Evolutionary conservation across 2,113 vertebrate species (phyloP).

Genomic region (Ploceus nigricollis): DNA sequence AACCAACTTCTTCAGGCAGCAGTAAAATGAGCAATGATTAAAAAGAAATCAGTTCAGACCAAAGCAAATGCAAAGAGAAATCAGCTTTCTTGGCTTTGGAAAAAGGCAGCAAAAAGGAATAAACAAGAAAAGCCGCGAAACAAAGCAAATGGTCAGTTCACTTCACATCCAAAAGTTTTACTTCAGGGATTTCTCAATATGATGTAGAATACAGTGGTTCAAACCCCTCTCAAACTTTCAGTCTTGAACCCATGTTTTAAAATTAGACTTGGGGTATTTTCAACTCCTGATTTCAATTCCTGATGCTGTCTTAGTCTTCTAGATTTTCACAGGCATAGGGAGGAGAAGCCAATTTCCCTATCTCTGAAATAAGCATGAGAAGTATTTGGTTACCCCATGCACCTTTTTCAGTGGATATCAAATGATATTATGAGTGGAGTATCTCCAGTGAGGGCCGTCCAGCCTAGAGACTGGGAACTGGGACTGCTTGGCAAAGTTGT

Average conservation of each 20-base stretch:
- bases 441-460: not conserved
- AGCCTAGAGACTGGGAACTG: not conserved
- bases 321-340: not conserved
- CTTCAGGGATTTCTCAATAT: not conserved
- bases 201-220: not conserved
- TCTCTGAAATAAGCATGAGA: not conserved
- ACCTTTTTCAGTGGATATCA: not conserved
- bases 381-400: not conserved
- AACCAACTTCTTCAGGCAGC: not conserved
- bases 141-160: not conserved
- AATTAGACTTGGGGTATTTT: not conserved
- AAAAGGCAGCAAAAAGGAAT: not conserved
- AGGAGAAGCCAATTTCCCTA: not conserved
- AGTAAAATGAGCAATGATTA: not conserved
- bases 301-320: not conserved
- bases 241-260: not conserved
- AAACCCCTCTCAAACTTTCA: not conserved
- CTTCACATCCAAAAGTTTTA: not conserved
- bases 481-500: not conserved
- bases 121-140: not conserved
- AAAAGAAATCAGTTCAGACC: not conserved
- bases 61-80: not conserved
- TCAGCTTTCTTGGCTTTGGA: not conserved
- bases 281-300: not conserved
- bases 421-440: not conserved